Percentiles rank a stretch among this genome's conserved stretches.
phyloP scores from a whole-genome alignment of 2,888 invertebrate genomes.

The Aphodius granarius region DNA sequence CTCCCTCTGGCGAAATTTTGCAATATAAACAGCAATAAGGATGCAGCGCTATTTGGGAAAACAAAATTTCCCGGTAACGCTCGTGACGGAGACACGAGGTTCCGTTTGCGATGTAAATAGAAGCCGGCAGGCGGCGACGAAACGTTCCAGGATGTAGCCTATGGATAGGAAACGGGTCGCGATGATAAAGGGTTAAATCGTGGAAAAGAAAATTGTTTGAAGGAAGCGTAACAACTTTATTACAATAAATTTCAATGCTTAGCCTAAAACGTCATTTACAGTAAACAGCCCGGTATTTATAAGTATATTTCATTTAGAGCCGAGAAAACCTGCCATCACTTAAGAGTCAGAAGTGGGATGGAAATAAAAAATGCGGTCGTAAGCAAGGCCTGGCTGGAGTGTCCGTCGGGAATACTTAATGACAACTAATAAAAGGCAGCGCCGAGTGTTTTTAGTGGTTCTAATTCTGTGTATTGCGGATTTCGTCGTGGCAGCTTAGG shows the following conservation, averaged over 20 bases:
- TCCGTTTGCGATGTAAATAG: slow-evolving; percentile 35
- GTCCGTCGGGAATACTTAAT: slow-evolving; percentile 15
- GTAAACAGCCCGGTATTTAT: neutral
- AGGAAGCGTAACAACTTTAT: too few species aligned
- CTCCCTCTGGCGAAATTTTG: slow-evolving; percentile 32
- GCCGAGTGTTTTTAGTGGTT: slow-evolving; percentile 27
- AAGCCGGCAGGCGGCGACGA: neutral
- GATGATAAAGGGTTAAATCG: neutral
- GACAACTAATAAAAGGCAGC: slow-evolving; percentile 23
- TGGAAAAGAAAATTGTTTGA: neutral
- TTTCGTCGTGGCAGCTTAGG: neutral
- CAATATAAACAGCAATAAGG: slow-evolving; percentile 43
- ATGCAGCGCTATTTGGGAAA: slow-evolving; percentile 39
- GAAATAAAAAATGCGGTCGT: neutral
- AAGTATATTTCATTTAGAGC: neutral
- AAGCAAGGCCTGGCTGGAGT: neutral
- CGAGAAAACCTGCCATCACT: neutral
- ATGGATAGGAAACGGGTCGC: neutral
- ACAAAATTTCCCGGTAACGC: slow-evolving; percentile 32
- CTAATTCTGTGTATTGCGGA: slow-evolving; percentile 25
- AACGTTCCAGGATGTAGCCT: neutral
- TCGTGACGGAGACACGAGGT: neutral
- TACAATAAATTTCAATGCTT: too few species aligned
- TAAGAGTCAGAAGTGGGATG: neutral
- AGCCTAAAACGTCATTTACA: neutral